Conservation (phyloP, 2,113 vertebrate genomes). For the Tragelaphus buxtoni region DNA sequence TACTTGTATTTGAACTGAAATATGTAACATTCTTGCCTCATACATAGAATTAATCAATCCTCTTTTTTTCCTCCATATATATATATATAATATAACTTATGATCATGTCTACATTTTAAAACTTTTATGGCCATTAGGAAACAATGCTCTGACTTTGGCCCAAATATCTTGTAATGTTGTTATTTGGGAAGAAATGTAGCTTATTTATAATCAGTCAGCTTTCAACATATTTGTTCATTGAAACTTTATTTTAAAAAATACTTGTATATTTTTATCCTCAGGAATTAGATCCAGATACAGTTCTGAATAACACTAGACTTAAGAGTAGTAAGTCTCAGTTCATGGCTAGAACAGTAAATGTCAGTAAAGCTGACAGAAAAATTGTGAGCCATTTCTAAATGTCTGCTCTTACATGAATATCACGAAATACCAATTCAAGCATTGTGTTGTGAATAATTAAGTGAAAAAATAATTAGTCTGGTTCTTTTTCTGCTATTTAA, state of each 20-base stretch:
- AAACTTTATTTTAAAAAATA: not conserved
- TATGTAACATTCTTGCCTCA: not conserved
- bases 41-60: not conserved
- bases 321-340: not conserved
- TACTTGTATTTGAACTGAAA: not conserved
- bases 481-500: not conserved
- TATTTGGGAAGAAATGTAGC: not conserved
- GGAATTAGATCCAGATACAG: not conserved
- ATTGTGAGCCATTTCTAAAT: not conserved
- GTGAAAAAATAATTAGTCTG: not conserved
- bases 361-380: not conserved
- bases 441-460: conserved; percentile 13
- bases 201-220: not conserved
- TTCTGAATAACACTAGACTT: not conserved
- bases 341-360: not conserved
- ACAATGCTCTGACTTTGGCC: not conserved
- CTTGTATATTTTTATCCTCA: not conserved
- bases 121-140: not conserved
- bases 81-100: not conserved
- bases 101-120: not conserved
- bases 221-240: not conserved
- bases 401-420: not conserved
- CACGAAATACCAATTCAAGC: not conserved
- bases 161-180: not conserved
- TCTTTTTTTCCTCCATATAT: not conserved